Percentiles rank a stretch among this genome's conserved stretches.
phyloP scores from a whole-genome alignment of 2,797 vertebrate species.

The Channa striata region DNA sequence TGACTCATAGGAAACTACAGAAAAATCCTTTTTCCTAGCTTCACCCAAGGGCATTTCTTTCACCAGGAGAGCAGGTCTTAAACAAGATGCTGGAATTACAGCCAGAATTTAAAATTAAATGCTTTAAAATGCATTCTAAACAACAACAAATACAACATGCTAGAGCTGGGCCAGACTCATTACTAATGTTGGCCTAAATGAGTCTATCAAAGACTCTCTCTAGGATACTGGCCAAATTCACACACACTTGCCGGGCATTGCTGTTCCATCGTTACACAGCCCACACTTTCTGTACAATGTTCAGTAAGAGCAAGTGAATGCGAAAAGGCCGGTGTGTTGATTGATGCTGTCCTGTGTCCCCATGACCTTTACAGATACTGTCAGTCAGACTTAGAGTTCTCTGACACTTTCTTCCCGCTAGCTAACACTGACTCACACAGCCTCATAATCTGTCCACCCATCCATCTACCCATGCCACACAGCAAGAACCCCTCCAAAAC shows the following conservation, averaged over 20 bases:
- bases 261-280: constrained; percentile 39
- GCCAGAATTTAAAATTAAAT: constrained; percentile 68
- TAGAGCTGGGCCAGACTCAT: constrained; percentile 69
- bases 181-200: constrained; percentile 78
- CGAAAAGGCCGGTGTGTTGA: constrained; percentile 55
- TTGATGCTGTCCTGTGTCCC: constrained; percentile 48
- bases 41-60: constrained; percentile 47
- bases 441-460: constrained; percentile 68
- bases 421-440: constrained; percentile 69
- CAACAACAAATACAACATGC: constrained; percentile 62
- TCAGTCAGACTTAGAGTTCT: constrained; percentile 68
- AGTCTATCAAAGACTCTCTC: constrained; percentile 74
- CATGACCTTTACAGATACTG: constrained; percentile 66
- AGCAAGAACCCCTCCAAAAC: constrained; percentile 57
- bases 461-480: constrained; percentile 62
- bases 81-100: constrained; percentile 69
- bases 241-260: constrained; percentile 27
- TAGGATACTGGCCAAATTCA: constrained; percentile 60
- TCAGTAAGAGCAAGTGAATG: constrained; percentile 40
- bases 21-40: constrained; percentile 19
- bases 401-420: constrained; percentile 60
- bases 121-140: constrained; percentile 70
- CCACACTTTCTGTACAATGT: constrained; percentile 40
- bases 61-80: constrained; percentile 54
- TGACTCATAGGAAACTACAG: constrained; percentile 6